Conservation (phyloP, 2,797 vertebrate genomes). For the Megalops cyprinoides region DNA sequence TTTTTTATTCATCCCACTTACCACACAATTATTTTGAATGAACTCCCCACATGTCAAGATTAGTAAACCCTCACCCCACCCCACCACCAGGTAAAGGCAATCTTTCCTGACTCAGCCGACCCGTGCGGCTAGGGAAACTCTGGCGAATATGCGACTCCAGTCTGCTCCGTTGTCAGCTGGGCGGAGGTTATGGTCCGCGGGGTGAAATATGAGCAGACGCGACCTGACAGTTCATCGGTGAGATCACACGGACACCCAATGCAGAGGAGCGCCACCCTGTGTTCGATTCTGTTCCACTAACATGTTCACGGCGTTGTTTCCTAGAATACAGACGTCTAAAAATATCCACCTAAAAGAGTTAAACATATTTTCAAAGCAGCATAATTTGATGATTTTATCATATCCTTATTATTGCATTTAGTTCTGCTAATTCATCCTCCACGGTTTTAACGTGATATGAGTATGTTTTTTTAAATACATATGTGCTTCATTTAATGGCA, state of each 20-base stretch:
- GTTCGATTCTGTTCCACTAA: not conserved
- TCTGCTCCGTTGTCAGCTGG: not conserved
- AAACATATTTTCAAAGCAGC: not conserved
- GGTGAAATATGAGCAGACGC: constrained; percentile 4
- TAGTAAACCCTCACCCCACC: constrained; percentile 1
- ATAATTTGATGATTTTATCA: not conserved
- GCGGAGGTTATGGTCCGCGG: no score
- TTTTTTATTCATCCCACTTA: not conserved
- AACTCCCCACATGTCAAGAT: no score
- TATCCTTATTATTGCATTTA: not conserved
- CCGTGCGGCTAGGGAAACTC: not conserved
- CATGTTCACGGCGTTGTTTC: not conserved
- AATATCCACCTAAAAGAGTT: not conserved
- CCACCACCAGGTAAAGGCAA: constrained; percentile 6
- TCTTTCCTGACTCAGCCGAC: not conserved
- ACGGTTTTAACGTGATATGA: not conserved
- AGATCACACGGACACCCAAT: not conserved
- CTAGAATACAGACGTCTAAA: not conserved
- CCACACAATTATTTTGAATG: not conserved
- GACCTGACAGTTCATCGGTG: not conserved
- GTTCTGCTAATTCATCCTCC: not conserved
- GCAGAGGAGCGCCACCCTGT: constrained; percentile 23
- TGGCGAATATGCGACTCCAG: constrained; percentile 11
- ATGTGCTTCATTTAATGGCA: not conserved
- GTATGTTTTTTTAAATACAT: not conserved